Conservation (phyloP, 2,113 vertebrate species). For the Empidonax traillii region DNA sequence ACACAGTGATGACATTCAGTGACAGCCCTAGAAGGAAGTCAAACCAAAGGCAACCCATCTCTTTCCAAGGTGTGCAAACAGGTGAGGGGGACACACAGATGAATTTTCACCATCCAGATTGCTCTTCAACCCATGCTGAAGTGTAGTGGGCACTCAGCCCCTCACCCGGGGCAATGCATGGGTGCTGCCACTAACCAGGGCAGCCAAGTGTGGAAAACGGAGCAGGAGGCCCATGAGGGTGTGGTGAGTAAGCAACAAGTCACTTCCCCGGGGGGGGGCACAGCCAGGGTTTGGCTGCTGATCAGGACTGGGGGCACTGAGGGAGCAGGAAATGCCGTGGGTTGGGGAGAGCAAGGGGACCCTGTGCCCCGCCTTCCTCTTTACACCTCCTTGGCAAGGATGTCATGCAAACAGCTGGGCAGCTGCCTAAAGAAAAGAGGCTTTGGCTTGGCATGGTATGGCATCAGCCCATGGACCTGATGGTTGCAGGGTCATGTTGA, state of each 20-base stretch:
- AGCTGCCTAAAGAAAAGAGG: background rate
- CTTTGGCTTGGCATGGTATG: background rate
- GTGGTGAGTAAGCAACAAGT: constrained; percentile 22
- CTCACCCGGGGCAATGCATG: fast-evolving
- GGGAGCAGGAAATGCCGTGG: background rate
- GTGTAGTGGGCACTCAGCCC: fast-evolving
- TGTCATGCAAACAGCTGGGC: background rate
- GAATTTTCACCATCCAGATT: background rate
- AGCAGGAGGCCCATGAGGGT: background rate
- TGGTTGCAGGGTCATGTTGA: background rate
- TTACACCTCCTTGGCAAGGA: background rate
- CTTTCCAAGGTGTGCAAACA: background rate
- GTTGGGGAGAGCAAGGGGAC: background rate
- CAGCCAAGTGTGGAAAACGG: background rate
- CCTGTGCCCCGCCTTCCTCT: background rate
- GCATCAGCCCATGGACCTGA: background rate
- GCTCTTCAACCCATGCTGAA: background rate
- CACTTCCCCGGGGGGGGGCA: background rate
- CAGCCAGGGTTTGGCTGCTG: fast-evolving
- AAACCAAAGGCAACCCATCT: fast-evolving
- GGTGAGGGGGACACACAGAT: fast-evolving
- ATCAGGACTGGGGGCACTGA: background rate
- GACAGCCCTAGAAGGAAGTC: background rate
- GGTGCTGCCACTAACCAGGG: background rate
- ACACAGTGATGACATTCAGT: background rate